Evolutionary conservation across 2,888 invertebrate species (phyloP), one percentile per base, ranked within the genome.

Genomic region (Syritta pipiens): DNA sequence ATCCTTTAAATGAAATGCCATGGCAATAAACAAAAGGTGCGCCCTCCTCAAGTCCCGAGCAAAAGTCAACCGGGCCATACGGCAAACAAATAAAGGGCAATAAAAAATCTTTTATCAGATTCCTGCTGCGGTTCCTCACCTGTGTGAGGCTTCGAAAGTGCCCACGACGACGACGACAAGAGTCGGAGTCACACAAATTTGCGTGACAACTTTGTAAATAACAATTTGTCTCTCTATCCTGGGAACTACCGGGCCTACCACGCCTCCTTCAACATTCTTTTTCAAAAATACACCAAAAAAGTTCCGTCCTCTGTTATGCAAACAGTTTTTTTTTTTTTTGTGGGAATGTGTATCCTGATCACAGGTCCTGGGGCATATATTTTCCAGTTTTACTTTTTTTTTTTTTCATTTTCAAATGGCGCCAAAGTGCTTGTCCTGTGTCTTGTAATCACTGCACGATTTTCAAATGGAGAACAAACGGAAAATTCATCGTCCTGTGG

Each of bases 391-490:
- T n/a, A n/a, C n/a, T n/a, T n/a, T n/a, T 46, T 67, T 44, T 55
- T 46, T 17, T 68, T 32, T 24, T 53, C 55, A 57, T 57, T 65
- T 77, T 60, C 30, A 72, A 55, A 74, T 72, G 72, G 79, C 72
- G 79, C 72, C 79, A 79, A 79, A 79, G 48, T 72, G 62, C 74
- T 79, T 79, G 60, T 72, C 74, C 67, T 74, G 48, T 65, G 71
- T 65, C 71, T 71, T 77, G 77, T 77, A 71, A 77, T 77, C 77
- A 67, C 77, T 77, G 77, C 77, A 77, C 71, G 71, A 53, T 48
- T 65, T 59, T 60, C n/a, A n/a, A n/a, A n/a, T n/a, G n/a, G n/a
- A n/a, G n/a, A n/a, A n/a, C n/a, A n/a, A n/a, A n/a, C n/a, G n/a
- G n/a, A n/a, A n/a, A n/a, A n/a, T n/a, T n/a, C 19, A 19, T 9